phyloP scores from a whole-genome alignment of 2,888 invertebrate species.

The Listrodromus nycthemerus region DNA sequence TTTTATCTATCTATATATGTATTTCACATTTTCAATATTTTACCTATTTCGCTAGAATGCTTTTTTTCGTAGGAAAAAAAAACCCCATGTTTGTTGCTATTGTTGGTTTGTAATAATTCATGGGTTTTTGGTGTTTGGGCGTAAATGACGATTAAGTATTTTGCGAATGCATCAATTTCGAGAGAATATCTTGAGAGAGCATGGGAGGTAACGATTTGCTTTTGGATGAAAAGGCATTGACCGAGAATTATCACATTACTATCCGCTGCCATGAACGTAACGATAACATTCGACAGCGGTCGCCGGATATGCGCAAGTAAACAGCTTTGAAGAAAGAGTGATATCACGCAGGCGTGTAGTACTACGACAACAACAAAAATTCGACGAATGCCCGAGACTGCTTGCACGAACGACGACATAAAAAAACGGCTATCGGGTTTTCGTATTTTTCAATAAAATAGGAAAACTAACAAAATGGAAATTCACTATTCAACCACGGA shows the following conservation, averaged over 20 bases:
- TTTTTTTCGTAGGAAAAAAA: too few relatives aligned
- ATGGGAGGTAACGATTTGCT: conserved; percentile 14
- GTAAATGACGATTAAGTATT: background rate
- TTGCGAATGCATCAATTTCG: background rate
- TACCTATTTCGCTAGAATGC: too few relatives aligned
- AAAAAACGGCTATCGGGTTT: background rate
- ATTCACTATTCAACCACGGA: background rate
- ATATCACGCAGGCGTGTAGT: conserved; percentile 1
- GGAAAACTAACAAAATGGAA: background rate
- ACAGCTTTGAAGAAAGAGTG: conserved; percentile 27
- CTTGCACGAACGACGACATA: background rate
- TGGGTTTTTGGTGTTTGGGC: too few relatives aligned
- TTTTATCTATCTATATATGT: too few relatives aligned
- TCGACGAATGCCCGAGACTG: background rate
- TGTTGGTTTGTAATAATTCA: too few relatives aligned
- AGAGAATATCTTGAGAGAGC: conserved; percentile 15
- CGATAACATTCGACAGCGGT: conserved; percentile 53
- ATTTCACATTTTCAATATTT: too few relatives aligned
- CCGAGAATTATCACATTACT: conserved; percentile 54
- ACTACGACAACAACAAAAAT: conserved; percentile 37
- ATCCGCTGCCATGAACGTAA: conserved; percentile 46
- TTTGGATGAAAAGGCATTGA: conserved; percentile 53
- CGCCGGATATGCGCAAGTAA: conserved; percentile 29
- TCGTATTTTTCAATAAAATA: background rate
- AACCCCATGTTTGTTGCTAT: too few relatives aligned